Conservation (phyloP, 2,113 vertebrate genomes). For the Loxodonta africana region DNA sequence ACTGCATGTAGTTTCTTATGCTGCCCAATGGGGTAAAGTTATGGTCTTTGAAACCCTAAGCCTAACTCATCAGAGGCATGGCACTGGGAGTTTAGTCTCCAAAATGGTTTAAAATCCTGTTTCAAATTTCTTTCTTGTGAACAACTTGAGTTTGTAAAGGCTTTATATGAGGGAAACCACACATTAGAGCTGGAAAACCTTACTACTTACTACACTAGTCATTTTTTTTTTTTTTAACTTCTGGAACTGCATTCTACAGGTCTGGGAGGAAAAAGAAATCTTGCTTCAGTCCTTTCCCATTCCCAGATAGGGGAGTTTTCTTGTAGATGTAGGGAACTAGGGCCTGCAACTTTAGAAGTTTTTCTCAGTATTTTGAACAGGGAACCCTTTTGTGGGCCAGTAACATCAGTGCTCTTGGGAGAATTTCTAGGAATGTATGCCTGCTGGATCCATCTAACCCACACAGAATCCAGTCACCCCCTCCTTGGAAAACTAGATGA, state of each 20-base stretch:
- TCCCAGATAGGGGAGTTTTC: not conserved
- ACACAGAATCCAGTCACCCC: not conserved
- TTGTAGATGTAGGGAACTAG: not conserved
- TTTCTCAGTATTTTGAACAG: not conserved
- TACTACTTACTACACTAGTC: not conserved
- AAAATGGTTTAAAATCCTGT: not conserved
- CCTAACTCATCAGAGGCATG: not conserved
- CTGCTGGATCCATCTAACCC: not conserved
- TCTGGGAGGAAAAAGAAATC: constrained; percentile 32
- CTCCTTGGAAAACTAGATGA: not conserved
- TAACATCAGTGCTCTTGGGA: not conserved
- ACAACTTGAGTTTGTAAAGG: not conserved
- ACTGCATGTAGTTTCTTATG: not conserved
- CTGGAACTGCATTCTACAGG: not conserved
- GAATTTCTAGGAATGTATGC: constrained; percentile 47
- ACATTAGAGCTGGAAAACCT: constrained; percentile 49
- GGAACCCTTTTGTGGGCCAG: not conserved
- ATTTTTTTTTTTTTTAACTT: not conserved
- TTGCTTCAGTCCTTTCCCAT: not conserved
- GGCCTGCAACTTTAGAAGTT: not conserved
- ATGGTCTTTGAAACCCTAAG: not conserved
- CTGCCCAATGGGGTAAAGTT: not conserved
- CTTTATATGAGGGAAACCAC: constrained; percentile 29
- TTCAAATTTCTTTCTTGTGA: constrained; percentile 26
- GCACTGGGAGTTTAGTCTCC: constrained; percentile 24